These are phyloP conservation scores for Hydrocynus forskahlii DNA, from an alignment of 2,797 vertebrate genomes.

Conservation along the genomic window DNA sequence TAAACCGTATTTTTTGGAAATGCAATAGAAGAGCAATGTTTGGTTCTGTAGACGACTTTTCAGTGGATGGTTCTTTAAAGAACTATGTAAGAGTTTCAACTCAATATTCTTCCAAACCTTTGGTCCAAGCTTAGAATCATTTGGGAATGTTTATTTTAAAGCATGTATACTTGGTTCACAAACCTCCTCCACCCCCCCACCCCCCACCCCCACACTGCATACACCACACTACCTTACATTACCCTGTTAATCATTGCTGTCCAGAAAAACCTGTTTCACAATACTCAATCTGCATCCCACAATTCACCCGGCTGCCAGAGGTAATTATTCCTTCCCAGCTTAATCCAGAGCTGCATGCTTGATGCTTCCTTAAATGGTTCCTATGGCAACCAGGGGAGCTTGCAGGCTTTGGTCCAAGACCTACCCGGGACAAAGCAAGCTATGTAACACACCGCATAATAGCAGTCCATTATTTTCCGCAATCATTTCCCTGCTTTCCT, in stretches of 20 bases:
- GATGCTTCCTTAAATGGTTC: constrained; percentile 58
- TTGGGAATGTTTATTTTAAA: background rate
- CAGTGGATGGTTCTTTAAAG: too few species aligned
- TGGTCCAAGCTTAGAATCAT: background rate
- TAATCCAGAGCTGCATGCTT: constrained; percentile 38
- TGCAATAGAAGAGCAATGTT: too few species aligned
- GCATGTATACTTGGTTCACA: too few species aligned
- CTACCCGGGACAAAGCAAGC: constrained; percentile 5
- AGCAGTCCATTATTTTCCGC: background rate
- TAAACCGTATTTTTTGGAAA: too few species aligned
- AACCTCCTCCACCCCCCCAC: too few species aligned
- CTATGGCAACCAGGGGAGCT: constrained; percentile 60
- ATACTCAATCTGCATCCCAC: background rate
- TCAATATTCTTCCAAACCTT: too few species aligned
- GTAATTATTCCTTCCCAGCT: constrained; percentile 31
- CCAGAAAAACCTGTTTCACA: background rate
- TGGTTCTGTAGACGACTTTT: too few species aligned
- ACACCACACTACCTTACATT: background rate
- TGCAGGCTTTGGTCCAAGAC: constrained; percentile 9
- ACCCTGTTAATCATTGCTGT: background rate
- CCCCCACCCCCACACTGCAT: too few species aligned
- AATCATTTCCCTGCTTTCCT: background rate
- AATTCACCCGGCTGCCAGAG: constrained; percentile 16
- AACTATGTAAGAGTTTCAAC: too few species aligned
- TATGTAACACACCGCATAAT: constrained; percentile 3